Conservation (phyloP, 1,140 invertebrate species). For the Myzus persicae region DNA sequence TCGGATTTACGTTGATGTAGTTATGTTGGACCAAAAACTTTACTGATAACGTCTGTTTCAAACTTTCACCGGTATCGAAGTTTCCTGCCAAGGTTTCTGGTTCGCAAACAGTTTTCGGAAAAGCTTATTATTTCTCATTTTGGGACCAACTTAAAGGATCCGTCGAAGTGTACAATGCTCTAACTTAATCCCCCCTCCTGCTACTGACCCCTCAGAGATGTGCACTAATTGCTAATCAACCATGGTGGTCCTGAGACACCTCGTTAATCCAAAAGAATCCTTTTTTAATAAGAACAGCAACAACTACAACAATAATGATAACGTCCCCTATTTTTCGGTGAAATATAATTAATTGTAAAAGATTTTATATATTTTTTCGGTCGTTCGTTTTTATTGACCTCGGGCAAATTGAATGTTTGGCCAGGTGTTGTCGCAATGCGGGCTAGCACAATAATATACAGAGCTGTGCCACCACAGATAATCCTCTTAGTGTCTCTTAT, state of each 20-base stretch:
- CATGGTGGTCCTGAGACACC: background rate
- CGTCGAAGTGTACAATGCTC: background rate
- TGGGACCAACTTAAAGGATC: conserved; percentile 6
- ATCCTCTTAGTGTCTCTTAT: conserved; percentile 42
- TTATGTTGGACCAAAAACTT: conserved; percentile 41
- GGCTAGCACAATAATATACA: conserved; percentile 35
- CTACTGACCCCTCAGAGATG: background rate
- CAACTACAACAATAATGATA: background rate
- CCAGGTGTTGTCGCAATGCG: conserved; percentile 57
- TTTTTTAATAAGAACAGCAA: conserved; percentile 30
- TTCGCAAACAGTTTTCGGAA: conserved; percentile 36
- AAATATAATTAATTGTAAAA: conserved; percentile 25
- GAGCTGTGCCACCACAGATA: conserved; percentile 13
- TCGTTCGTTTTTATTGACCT: conserved; percentile 16
- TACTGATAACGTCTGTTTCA: conserved; percentile 45
- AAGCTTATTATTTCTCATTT: conserved; percentile 54
- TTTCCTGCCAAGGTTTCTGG: conserved; percentile 39
- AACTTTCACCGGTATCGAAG: conserved; percentile 26
- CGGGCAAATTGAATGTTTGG: conserved; percentile 19
- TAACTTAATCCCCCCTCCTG: background rate
- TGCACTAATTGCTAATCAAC: conserved; percentile 48
- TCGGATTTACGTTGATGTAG: conserved; percentile 36
- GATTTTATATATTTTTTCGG: conserved; percentile 3
- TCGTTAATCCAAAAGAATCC: conserved; percentile 39
- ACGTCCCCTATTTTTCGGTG: background rate